Evolutionary conservation across 2,797 vertebrate genomes (phyloP).

Genomic region (Labroides dimidiatus): DNA sequence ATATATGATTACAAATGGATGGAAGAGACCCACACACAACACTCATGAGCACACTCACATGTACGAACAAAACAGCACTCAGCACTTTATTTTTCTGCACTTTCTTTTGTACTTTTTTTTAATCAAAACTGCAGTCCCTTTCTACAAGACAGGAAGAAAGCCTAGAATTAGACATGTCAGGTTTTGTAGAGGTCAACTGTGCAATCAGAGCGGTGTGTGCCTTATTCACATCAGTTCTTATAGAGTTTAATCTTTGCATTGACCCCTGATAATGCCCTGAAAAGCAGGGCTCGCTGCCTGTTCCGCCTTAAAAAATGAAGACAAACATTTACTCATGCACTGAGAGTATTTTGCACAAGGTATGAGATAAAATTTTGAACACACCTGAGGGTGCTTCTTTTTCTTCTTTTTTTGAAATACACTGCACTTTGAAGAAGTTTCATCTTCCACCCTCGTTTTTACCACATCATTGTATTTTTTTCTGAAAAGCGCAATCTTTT

Average conservation of each 20-base stretch:
- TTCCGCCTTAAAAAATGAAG: constrained; percentile 27
- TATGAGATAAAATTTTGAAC: constrained; percentile 18
- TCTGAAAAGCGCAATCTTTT: constrained; percentile 39
- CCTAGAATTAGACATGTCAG: constrained; percentile 75
- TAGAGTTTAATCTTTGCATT: constrained; percentile 67
- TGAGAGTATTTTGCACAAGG: constrained; percentile 15
- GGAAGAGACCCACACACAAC: background rate
- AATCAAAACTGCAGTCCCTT: constrained; percentile 55
- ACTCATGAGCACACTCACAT: constrained; percentile 8
- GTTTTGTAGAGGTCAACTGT: constrained; percentile 69
- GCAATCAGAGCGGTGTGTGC: constrained; percentile 74
- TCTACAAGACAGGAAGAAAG: constrained; percentile 65
- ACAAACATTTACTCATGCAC: constrained; percentile 19
- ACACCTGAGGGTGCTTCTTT: constrained; percentile 32
- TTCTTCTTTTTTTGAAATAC: constrained; percentile 25
- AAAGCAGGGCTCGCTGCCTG: constrained; percentile 30
- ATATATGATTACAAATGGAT: too few relatives aligned
- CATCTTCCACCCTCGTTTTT: constrained; percentile 47
- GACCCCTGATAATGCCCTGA: constrained; percentile 55
- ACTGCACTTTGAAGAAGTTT: constrained; percentile 19
- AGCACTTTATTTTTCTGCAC: constrained; percentile 52
- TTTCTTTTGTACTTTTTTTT: constrained; percentile 23
- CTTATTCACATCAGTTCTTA: constrained; percentile 73
- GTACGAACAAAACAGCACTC: constrained; percentile 49
- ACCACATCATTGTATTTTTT: constrained; percentile 38